These are phyloP conservation scores for Mesocricetus auratus DNA, from an alignment of 2,113 vertebrate species.

Conservation along the genomic window DNA sequence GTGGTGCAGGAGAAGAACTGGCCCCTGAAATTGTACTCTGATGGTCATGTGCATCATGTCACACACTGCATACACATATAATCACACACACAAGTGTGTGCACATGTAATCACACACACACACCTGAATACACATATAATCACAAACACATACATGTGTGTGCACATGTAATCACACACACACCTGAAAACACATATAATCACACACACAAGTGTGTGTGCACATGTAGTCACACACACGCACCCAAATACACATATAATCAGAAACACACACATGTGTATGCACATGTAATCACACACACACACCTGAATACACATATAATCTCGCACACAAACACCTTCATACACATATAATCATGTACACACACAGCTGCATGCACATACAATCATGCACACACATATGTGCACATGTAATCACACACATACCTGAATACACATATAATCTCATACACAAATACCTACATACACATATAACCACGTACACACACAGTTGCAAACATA, in stretches of 20 bases:
- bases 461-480: too few relatives aligned
- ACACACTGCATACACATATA: background rate
- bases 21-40: background rate
- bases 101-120: background rate
- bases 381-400: too few relatives aligned
- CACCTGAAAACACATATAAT: background rate
- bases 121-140: background rate
- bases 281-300: background rate
- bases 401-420: background rate
- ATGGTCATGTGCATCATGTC: background rate
- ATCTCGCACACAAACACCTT: background rate
- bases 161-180: background rate
- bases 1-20: background rate
- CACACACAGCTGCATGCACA: background rate
- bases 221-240: background rate
- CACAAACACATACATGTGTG: background rate
- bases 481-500: background rate
- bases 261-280: background rate
- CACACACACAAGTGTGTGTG: background rate
- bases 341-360: background rate
- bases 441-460: background rate
- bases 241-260: background rate
- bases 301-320: background rate
- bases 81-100: background rate
- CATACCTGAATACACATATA: background rate